Base-by-base conservation (phyloP, 2,797 vertebrate species). In the Leptodactylus fallax region DNA sequence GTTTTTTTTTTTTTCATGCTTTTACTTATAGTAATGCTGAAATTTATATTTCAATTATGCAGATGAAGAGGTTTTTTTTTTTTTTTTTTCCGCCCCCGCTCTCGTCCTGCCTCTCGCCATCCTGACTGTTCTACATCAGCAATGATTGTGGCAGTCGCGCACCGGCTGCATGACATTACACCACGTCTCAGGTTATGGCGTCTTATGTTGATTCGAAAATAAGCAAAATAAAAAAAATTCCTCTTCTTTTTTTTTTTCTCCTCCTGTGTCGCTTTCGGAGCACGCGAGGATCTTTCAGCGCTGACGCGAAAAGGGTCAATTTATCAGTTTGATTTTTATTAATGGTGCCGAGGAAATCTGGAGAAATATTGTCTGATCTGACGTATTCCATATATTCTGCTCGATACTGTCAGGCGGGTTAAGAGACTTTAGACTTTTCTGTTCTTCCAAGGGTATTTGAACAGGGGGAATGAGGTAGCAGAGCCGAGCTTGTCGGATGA, bases 251-350 rank as follows among this genome's bases (percentile, higher is more conserved):
- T 47, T 47, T 74, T 49, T n/a, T 74, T 49, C 49, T 67, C 19
- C 27, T 25, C n/a, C 45, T 45, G 65, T 1, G 12, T 27, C 19
- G 82, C 77, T 47, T 85, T 45, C 55, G 25, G 69, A 80, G 47
- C 25, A 17, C 8, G 13, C 27, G 49, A 55, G 74, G 7, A 36
- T 79, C 11, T 36, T 16, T 55, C 63, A n/a, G 74, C 81, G 25
- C 49, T 16, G 51, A 78, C 14, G 63, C 25, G 55, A 79, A 67
- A 65, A 78, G 74, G 81, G 63, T 88, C 87, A 72, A 79, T 88
- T 88, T 88, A 84, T 88, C 81, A 87, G 83, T 55, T 47, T 88
- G 87, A 84, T 88, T 87, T 85, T 87, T 87, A 83, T 83, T 71
- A 88, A 88, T 36, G 82, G 61, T 65, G 81, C 56, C 55, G 72